A percentile compares a stretch with the other conserved stretches of the same genome.
Evolutionary conservation across 37 sponge, comb jelly and placozoan species (phyloP).

Genomic region (Amphimedon queenslandica): DNA sequence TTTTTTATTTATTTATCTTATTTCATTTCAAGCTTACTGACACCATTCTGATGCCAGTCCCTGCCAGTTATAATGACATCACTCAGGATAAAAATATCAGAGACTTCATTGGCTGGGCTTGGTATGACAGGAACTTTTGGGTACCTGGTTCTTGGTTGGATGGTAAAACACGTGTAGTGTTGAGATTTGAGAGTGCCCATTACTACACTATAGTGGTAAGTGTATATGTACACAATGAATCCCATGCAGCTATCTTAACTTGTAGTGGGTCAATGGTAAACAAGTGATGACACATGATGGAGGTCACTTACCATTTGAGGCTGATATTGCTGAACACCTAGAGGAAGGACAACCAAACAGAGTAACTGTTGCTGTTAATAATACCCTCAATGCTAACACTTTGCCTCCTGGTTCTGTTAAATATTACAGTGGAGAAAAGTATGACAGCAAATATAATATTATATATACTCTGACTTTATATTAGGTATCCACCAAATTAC

Average conservation of each 20-base stretch:
- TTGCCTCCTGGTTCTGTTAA: conserved; percentile 47
- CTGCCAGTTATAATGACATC: conserved; percentile 72
- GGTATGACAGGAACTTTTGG: conserved; percentile 55
- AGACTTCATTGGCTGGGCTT: conserved; percentile 70
- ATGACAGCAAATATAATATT: no score
- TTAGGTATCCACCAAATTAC: conserved; percentile 23
- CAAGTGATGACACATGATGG: conserved; percentile 32
- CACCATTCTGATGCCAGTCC: conserved; percentile 59
- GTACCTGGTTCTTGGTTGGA: conserved; percentile 19
- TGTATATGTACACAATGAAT: no score
- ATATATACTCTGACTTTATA: no score
- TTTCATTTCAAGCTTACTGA: no score
- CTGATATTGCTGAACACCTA: conserved; percentile 13
- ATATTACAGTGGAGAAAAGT: no score
- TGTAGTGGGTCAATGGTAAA: conserved; percentile 62
- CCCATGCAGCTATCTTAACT: no score
- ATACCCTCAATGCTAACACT: conserved; percentile 53
- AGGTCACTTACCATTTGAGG: conserved; percentile 64
- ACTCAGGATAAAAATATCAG: conserved; percentile 39
- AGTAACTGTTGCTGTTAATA: conserved; percentile 67
- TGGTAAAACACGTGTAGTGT: conserved; percentile 26
- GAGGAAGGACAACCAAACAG: conserved; percentile 11
- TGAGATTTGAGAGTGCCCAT: conserved; percentile 67
- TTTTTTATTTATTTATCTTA: no score
- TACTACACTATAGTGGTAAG: conserved; percentile 61